These are phyloP conservation scores for Empidonax alnorum DNA, from an alignment of 2,113 vertebrate species.

Conservation along the genomic window DNA sequence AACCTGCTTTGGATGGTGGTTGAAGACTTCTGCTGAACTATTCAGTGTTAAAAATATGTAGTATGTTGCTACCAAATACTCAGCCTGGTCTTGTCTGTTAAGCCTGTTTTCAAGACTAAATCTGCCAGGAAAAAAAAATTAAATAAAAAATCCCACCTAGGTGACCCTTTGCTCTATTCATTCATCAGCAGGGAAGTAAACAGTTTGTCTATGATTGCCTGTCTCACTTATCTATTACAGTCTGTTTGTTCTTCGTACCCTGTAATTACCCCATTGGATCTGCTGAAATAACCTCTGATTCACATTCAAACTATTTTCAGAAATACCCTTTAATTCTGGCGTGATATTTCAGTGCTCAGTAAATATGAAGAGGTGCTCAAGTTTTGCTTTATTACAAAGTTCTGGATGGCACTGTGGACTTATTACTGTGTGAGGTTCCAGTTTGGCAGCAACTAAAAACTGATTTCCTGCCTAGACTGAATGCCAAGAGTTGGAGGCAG, in stretches of 20 bases:
- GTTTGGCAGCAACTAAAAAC: not conserved
- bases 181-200: constrained; percentile 37
- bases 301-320: constrained; percentile 55
- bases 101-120: not conserved
- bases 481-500: not conserved
- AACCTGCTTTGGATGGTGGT: not conserved
- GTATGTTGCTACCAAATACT: not conserved
- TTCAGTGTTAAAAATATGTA: not conserved
- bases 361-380: constrained; percentile 39
- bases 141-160: not conserved
- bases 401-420: not conserved
- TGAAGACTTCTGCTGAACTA: not conserved
- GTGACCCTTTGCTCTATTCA: constrained; percentile 22
- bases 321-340: constrained; percentile 43
- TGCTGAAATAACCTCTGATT: constrained; percentile 61
- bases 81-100: not conserved
- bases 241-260: constrained; percentile 57
- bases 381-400: constrained; percentile 10
- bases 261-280: constrained; percentile 53
- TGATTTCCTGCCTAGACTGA: not conserved
- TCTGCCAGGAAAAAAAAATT: not conserved
- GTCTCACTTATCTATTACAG: constrained; percentile 44
- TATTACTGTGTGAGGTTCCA: not conserved
- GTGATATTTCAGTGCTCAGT: constrained; percentile 9
- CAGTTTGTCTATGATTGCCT: constrained; percentile 54